Base-by-base conservation (phyloP, 1,140 invertebrate species). In the Micrasema longulum region DNA sequence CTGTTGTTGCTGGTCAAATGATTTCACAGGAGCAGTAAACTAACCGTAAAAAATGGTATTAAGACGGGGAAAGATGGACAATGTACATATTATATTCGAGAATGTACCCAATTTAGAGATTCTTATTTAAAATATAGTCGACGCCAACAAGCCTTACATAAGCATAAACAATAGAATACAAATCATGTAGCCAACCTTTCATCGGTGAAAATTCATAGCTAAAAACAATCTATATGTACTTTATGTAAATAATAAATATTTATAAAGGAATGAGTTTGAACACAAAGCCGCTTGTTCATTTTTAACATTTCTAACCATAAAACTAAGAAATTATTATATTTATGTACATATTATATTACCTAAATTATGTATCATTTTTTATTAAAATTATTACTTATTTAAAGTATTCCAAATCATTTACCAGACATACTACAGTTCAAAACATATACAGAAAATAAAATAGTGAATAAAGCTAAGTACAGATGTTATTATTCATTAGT, bases 291-390 rank as follows among this genome's bases (percentile, higher is more conserved):
- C 14, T 14, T 23, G 6, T 35, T 16, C 53, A 35, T 35, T 16
- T 20, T 36, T 16, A 38, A 36, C 31, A 57, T 36, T 35, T 3
- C 53, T 38, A 31, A 48, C 43, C 26, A 64, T 47, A 47, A 48
- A 23, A 64, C 35, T 47, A 64, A 45, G 38, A 45, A 41, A 41
- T 62, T 35, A 64, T 20, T 64, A 26, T 47, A 23, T 12, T 64
- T 36, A 64, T 47, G 16, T 47, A 64, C 62, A 64, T 64, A 31
- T 64, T 64, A 47, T 63, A 22, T 63, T 43, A 43, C 11, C 38
- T 45, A 45, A 14, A 22, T 16, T 48, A 23, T 31, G 26, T 23
- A n/a, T 11, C 26, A 1, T 38, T 23, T 2, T 64, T 31, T 57
- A 14, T 57, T 36, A 36, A 18, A n/a, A 16, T 57, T 36, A 16